A percentile compares a stretch with the other conserved stretches of the same genome.
Evolutionary conservation across 2,888 invertebrate species (phyloP).

Genomic region (Dasypogon diadema): DNA sequence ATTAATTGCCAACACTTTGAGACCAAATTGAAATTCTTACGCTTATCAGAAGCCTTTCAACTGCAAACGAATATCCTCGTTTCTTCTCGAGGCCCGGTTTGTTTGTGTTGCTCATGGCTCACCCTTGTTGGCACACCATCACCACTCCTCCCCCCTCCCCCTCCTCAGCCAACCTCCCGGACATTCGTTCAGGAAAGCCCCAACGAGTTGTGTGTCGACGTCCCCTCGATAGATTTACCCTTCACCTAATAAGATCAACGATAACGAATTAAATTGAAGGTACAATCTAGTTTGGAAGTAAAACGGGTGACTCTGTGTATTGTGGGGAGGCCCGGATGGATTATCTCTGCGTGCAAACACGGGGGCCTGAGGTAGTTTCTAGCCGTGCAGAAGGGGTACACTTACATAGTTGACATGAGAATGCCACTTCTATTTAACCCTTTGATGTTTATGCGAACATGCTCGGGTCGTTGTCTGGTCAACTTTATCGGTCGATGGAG

Average conservation of each 20-base stretch:
- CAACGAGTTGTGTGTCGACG: not conserved
- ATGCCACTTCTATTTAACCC: conserved; percentile 23
- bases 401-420: conserved; percentile 12
- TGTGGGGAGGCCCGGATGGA: conserved; percentile 12
- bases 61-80: conserved; percentile 27
- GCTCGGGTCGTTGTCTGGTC: conserved; percentile 37
- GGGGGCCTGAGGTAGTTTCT: too few species aligned
- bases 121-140: too few species aligned
- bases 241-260: conserved; percentile 47
- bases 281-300: conserved; percentile 42
- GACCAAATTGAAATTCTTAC: conserved; percentile 47
- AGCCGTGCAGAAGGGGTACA: not conserved
- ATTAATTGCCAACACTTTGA: conserved; percentile 42
- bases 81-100: conserved; percentile 7
- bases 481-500: conserved; percentile 25
- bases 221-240: conserved; percentile 22
- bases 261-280: conserved; percentile 50
- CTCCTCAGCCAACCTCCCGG: too few species aligned
- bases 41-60: conserved; percentile 45
- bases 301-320: conserved; percentile 34
- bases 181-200: not conserved
- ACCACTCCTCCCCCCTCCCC: too few species aligned
- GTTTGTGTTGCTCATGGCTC: conserved; percentile 14
- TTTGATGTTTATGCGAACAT: conserved; percentile 27
- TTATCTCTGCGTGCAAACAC: conserved; percentile 3